These are phyloP conservation scores for Proales similis DNA, from an alignment of 1,140 invertebrate species.

Conservation along the genomic window DNA sequence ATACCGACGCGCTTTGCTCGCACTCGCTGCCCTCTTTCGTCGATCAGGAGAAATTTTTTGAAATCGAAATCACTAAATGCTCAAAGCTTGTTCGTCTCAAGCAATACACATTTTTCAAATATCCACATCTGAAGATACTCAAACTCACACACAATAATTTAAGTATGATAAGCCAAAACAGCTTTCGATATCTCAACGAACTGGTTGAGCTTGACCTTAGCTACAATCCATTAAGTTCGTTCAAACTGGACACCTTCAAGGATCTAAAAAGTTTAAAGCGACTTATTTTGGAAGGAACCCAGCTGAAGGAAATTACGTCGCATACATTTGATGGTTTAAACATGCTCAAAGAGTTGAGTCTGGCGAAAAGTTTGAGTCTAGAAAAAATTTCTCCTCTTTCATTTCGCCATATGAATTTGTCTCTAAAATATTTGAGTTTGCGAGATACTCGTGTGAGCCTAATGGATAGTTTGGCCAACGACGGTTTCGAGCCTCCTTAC, in stretches of 20 bases:
- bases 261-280: slow-evolving; percentile 31
- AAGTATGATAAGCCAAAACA: slow-evolving; percentile 5
- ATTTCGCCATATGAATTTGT: background rate
- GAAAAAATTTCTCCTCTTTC: background rate
- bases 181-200: slow-evolving; percentile 17
- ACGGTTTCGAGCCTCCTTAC: background rate
- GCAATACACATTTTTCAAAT: slow-evolving; percentile 9
- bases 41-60: slow-evolving; percentile 11
- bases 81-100: background rate
- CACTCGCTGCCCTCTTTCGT: slow-evolving; percentile 34
- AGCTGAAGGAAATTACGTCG: background rate
- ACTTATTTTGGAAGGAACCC: slow-evolving; percentile 5
- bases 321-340: slow-evolving; percentile 3
- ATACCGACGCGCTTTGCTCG: slow-evolving; percentile 27
- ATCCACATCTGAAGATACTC: slow-evolving; percentile 21
- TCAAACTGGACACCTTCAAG: slow-evolving; percentile 6
- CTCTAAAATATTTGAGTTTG: slow-evolving; percentile 7
- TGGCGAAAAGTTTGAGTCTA: background rate
- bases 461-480: background rate
- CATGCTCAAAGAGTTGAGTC: slow-evolving; percentile 5
- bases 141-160: slow-evolving; percentile 2
- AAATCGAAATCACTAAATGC: slow-evolving; percentile 32
- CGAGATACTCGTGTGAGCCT: slow-evolving; percentile 12
- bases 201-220: slow-evolving; percentile 18
- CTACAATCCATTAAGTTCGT: background rate